Conservation (phyloP, 2,888 invertebrate species). For the Atrina japonica region DNA sequence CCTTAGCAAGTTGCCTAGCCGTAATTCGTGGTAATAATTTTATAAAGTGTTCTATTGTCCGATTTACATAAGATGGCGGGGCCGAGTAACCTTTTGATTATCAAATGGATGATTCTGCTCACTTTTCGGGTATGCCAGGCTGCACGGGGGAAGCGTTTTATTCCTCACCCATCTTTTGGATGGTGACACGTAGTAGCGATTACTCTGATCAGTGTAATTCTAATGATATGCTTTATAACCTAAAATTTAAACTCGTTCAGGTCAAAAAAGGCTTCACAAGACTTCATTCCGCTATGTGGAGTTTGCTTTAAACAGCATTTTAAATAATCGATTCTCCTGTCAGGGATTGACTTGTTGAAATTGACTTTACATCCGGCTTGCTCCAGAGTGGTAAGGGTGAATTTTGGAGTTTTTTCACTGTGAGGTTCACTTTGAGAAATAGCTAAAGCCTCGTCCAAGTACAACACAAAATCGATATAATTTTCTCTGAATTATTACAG, state of each 20-base stretch:
- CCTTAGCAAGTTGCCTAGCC: constrained; percentile 15
- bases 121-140: no score
- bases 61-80: no score
- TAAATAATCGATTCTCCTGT: constrained; percentile 12
- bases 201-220: no score
- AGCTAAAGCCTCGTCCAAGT: constrained; percentile 23
- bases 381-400: constrained; percentile 12
- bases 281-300: no score
- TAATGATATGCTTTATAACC: no score
- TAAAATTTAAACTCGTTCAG: no score
- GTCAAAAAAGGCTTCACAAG: no score
- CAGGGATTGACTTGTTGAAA: constrained; percentile 26
- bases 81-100: no score
- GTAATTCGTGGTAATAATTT: constrained; percentile 8
- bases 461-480: constrained; percentile 29
- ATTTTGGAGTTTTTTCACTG: constrained; percentile 5
- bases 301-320: not conserved
- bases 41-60: not conserved
- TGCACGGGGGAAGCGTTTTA: no score
- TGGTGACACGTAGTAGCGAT: no score
- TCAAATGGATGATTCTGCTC: no score
- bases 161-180: no score
- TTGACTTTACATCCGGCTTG: constrained; percentile 25
- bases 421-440: not conserved
- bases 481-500: constrained; percentile 42